Percentiles rank a stretch among this genome's conserved stretches.
These are phyloP conservation scores for Coptotermes formosanus DNA, from an alignment of 1,140 invertebrate genomes.

Conservation along the genomic window DNA sequence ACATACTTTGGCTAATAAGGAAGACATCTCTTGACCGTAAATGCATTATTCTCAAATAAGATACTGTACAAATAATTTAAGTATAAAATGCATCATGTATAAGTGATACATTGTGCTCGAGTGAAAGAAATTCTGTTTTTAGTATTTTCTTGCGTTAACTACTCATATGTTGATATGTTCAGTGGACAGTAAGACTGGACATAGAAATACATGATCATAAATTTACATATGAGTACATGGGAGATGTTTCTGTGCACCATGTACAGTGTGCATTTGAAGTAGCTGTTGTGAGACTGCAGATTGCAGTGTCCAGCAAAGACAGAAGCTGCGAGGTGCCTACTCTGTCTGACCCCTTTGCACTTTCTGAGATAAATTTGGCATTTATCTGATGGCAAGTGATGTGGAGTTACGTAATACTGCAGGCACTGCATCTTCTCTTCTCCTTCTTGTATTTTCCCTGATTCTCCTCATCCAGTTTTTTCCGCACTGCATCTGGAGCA, in stretches of 20 bases:
- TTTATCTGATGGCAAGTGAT: neutral
- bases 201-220: neutral
- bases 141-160: neutral
- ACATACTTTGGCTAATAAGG: neutral
- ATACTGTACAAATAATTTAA: constrained; percentile 4
- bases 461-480: constrained; percentile 50
- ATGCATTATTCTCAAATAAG: constrained; percentile 8
- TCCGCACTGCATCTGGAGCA: constrained; percentile 48
- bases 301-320: neutral
- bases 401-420: constrained; percentile 44
- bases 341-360: neutral
- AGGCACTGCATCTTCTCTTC: constrained; percentile 46
- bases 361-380: neutral
- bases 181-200: neutral
- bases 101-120: constrained; percentile 3
- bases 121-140: constrained; percentile 2
- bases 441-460: constrained; percentile 46
- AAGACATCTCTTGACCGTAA: neutral
- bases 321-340: neutral
- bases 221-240: neutral
- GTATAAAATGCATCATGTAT: constrained; percentile 5
- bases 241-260: neutral
- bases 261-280: neutral
- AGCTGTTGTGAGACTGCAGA: neutral
- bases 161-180: neutral